phyloP scores from a whole-genome alignment of 2,113 vertebrate genomes.

The Cinclus mexicanus region DNA sequence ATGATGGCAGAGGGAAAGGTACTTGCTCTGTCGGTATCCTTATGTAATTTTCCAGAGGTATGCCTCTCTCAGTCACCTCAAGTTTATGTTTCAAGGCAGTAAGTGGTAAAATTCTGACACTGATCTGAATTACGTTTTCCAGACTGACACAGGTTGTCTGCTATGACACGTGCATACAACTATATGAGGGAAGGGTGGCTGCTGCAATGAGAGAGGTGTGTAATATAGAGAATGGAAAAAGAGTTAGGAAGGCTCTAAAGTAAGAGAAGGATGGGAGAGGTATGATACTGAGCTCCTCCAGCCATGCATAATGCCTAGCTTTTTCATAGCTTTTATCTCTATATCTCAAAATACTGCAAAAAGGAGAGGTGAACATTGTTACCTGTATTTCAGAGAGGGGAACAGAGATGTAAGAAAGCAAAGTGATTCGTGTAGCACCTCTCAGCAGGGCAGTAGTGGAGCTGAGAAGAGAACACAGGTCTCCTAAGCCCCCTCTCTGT shows the following conservation, averaged over 20 bases:
- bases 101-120: background rate
- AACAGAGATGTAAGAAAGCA: conserved; percentile 11
- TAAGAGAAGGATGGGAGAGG: background rate
- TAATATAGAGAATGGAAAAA: background rate
- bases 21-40: background rate
- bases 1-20: background rate
- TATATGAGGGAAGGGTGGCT: background rate
- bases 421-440: background rate
- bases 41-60: background rate
- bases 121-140: background rate
- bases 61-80: background rate
- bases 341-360: background rate
- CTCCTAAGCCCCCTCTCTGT: conserved; percentile 2
- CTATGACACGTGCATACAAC: background rate
- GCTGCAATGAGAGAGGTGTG: background rate
- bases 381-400: conserved; percentile 27
- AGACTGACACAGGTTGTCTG: background rate
- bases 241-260: background rate
- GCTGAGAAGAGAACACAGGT: background rate
- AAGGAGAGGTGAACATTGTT: conserved; percentile 30
- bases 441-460: conserved; percentile 8
- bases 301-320: background rate
- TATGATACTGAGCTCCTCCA: background rate
- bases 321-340: background rate
- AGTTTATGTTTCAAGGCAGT: background rate